phyloP scores from a whole-genome alignment of 2,888 invertebrate species.

The Falcaria lacertinaria region DNA sequence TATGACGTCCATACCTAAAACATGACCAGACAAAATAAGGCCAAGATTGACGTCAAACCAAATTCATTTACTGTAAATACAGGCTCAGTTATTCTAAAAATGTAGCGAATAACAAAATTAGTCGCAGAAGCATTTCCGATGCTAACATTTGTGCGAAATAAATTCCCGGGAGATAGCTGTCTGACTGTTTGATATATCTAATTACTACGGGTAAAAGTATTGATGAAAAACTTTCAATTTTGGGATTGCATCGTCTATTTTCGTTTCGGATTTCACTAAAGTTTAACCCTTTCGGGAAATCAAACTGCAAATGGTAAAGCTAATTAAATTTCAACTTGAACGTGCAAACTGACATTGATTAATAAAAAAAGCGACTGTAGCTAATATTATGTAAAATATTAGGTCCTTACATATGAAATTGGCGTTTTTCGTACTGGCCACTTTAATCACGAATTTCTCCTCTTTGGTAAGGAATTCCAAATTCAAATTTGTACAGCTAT shows the following conservation, averaged over 20 bases:
- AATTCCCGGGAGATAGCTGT: not conserved
- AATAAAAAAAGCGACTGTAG: constrained; percentile 41
- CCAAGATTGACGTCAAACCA: not conserved
- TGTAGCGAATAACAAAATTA: not conserved
- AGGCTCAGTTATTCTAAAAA: no score
- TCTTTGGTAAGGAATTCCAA: no score
- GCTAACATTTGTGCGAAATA: not conserved
- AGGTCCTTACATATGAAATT: no score
- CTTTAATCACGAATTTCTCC: no score
- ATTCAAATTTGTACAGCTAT: no score
- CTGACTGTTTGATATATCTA: not conserved
- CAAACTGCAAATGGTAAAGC: constrained; percentile 39
- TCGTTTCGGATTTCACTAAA: constrained; percentile 32
- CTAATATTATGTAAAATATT: no score
- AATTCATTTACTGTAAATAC: not conserved
- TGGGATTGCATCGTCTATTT: constrained; percentile 23
- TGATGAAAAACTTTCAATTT: constrained; percentile 31
- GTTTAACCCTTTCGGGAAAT: constrained; percentile 59
- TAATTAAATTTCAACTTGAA: constrained; percentile 56
- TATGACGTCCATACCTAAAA: no score
- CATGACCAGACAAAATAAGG: not conserved
- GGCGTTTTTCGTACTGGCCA: no score
- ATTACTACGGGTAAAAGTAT: constrained; percentile 6
- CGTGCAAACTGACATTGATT: constrained; percentile 39
- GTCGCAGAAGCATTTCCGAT: not conserved